Conservation (phyloP, 1,140 invertebrate species). For the Ceratosolen fusciceps region DNA sequence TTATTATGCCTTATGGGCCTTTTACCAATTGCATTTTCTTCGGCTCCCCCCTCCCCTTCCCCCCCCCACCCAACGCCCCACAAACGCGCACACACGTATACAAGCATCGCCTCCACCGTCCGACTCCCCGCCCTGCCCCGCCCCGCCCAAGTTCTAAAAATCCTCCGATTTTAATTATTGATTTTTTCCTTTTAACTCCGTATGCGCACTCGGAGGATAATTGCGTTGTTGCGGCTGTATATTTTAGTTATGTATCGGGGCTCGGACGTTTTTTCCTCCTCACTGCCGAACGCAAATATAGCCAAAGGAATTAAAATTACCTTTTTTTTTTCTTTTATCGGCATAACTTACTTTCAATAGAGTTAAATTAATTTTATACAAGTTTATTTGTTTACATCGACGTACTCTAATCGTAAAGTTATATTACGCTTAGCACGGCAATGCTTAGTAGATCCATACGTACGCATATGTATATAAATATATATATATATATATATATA, state of each 20-base stretch:
- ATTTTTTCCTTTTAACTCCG: not conserved
- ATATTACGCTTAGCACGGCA: not conserved
- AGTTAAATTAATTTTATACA: not conserved
- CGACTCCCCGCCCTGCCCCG: too few relatives aligned
- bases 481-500: not conserved
- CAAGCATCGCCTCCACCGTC: too few relatives aligned
- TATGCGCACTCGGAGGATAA: not conserved
- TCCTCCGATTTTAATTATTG: constrained; percentile 8
- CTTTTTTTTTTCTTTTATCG: not conserved
- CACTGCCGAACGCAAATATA: not conserved
- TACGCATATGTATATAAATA: too few relatives aligned
- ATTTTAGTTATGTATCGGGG: not conserved
- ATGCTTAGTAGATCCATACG: too few relatives aligned
- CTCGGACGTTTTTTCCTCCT: not conserved
- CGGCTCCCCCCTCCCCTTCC: not conserved
- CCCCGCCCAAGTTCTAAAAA: not conserved
- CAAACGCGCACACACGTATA: too few relatives aligned
- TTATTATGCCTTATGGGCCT: not conserved
- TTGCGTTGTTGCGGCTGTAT: not conserved
- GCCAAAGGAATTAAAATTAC: not conserved
- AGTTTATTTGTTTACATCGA: not conserved
- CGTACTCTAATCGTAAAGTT: not conserved
- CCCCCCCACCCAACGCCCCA: not conserved
- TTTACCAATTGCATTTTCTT: not conserved
- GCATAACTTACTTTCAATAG: not conserved